Evolutionary conservation across 30 jellyfish, hydroid and myxozoan genomes (phyloP).

Genomic region (Sanderia malayensis): DNA sequence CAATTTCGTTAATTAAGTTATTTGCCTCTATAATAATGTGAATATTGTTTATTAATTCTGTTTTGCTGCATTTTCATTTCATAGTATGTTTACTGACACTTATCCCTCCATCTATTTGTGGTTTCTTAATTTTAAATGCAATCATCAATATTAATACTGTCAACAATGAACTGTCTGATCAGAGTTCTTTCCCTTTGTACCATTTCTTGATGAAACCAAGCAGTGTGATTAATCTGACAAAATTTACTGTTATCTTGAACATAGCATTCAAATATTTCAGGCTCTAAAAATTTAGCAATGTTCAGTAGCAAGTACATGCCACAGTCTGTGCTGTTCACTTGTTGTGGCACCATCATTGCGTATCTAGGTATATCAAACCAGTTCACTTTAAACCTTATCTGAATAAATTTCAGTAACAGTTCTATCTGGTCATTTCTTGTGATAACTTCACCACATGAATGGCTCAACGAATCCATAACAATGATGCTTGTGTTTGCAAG

Average conservation of each 20-base stretch:
- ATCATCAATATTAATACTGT: too few relatives aligned
- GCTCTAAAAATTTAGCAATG: neutral
- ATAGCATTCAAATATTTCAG: constrained; percentile 1
- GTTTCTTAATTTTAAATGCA: too few relatives aligned
- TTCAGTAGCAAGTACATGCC: constrained; percentile 29
- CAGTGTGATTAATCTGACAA: constrained; percentile 15
- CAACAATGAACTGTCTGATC: too few relatives aligned
- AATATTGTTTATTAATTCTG: too few relatives aligned
- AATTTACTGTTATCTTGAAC: constrained; percentile 1
- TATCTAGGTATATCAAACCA: neutral
- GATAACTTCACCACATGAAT: constrained; percentile 13
- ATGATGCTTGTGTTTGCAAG: constrained; percentile 27
- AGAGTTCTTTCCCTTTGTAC: too few relatives aligned
- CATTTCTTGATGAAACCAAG: too few relatives aligned
- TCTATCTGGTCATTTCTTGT: constrained; percentile 11
- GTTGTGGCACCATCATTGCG: constrained; percentile 15
- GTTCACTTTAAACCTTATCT: neutral
- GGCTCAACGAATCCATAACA: constrained; percentile 35
- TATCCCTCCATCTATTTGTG: too few relatives aligned
- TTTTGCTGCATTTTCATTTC: too few relatives aligned
- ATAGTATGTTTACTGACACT: too few relatives aligned
- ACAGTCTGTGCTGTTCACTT: constrained; percentile 29
- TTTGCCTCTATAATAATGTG: too few relatives aligned
- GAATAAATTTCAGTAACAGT: constrained; percentile 5
- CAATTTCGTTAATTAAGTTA: constrained; percentile 4